Evolutionary conservation across 2,888 invertebrate genomes (phyloP).

Genomic region (Lepetodrilus schrolli): DNA sequence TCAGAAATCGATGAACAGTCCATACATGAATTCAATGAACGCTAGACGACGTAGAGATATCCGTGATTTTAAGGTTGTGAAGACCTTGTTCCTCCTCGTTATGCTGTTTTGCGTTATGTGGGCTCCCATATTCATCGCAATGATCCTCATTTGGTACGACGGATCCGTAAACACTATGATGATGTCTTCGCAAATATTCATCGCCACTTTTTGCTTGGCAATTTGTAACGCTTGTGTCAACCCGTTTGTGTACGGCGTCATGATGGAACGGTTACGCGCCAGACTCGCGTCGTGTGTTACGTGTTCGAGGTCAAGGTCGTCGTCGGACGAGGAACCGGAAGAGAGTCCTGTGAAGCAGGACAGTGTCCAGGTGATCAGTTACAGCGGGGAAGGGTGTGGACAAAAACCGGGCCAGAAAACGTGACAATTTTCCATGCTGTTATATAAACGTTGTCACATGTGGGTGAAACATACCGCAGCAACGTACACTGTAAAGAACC

Average conservation of each 20-base stretch:
- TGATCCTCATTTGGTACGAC: constrained; percentile 54
- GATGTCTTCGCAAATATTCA: constrained; percentile 51
- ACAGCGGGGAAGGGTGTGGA: neutral
- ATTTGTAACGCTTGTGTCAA: constrained; percentile 58
- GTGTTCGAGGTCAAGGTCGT: constrained; percentile 11
- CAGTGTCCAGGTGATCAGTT: constrained; percentile 16
- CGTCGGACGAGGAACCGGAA: constrained; percentile 9
- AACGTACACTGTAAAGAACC: no score
- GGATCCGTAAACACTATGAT: constrained; percentile 39
- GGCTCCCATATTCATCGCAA: constrained; percentile 55
- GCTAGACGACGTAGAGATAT: constrained; percentile 34
- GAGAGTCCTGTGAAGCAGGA: neutral
- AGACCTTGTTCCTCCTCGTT: constrained; percentile 55
- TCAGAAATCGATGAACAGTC: neutral
- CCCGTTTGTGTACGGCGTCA: constrained; percentile 60
- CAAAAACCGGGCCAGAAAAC: neutral
- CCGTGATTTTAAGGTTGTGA: constrained; percentile 51
- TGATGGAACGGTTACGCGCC: constrained; percentile 44
- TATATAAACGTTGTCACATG: no score
- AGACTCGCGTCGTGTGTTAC: constrained; percentile 29
- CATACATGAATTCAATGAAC: neutral
- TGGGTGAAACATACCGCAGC: no score
- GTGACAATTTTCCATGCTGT: no score
- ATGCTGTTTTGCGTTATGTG: constrained; percentile 58
- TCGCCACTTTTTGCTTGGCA: constrained; percentile 49